A percentile compares a stretch with the other conserved stretches of the same genome.
These are phyloP conservation scores for Fragum sueziense DNA, from an alignment of 2,888 invertebrate genomes.

Conservation along the genomic window DNA sequence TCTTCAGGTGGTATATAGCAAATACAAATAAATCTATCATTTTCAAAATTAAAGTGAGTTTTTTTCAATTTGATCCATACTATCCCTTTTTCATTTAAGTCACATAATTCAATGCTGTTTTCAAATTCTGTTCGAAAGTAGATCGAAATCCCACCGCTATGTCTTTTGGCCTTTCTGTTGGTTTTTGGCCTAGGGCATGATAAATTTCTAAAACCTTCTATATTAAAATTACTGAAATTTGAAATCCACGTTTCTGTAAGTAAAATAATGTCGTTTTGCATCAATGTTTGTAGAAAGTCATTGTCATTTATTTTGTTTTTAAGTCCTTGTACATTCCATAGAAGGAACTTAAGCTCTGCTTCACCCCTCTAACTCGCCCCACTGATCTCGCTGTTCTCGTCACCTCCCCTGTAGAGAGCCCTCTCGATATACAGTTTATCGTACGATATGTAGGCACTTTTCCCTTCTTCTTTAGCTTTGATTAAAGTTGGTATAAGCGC, in stretches of 20 bases:
- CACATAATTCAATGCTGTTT: constrained; percentile 14
- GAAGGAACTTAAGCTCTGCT: constrained; percentile 1
- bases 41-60: constrained; percentile 1
- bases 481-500: background rate
- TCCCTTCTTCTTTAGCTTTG: background rate
- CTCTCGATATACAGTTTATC: background rate
- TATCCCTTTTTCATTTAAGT: constrained; percentile 24
- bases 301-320: constrained; percentile 17
- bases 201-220: constrained; percentile 22
- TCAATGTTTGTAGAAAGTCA: constrained; percentile 17
- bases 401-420: background rate
- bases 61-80: constrained; percentile 31
- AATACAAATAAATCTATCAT: constrained; percentile 21
- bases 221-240: background rate
- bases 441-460: background rate
- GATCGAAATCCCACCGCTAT: constrained; percentile 28
- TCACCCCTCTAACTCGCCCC: background rate
- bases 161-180: constrained; percentile 24
- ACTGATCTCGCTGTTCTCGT: no score
- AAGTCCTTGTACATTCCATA: constrained; percentile 26
- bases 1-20: constrained; percentile 37
- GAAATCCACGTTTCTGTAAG: constrained; percentile 24
- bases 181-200: constrained; percentile 26
- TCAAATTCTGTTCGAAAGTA: constrained; percentile 12
- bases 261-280: constrained; percentile 18